Evolutionary conservation across 1,140 invertebrate genomes (phyloP).

Genomic region (Neodiprion fabricii): DNA sequence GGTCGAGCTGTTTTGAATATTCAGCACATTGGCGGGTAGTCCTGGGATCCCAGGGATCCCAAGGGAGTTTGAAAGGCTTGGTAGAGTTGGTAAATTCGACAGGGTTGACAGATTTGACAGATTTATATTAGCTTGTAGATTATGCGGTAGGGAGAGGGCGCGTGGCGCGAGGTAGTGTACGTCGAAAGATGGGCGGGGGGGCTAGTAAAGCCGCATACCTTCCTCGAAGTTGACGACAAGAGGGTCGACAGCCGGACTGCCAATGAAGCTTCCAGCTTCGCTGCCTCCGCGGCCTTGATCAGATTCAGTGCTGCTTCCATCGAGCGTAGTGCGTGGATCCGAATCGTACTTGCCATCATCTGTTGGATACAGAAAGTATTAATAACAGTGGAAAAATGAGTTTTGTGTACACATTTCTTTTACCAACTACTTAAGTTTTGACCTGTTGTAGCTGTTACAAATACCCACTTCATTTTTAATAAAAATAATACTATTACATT

Average conservation of each 20-base stretch:
- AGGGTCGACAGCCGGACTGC: slow-evolving; percentile 66
- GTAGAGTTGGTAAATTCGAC: slow-evolving; percentile 25
- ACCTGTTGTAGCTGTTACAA: too few relatives aligned
- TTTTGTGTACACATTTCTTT: too few relatives aligned
- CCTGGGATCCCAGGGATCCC: slow-evolving; percentile 22
- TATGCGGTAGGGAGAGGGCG: slow-evolving; percentile 53
- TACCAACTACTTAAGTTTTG: too few relatives aligned
- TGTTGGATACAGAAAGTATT: slow-evolving; percentile 21
- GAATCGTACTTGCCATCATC: slow-evolving; percentile 53
- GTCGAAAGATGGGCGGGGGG: slow-evolving; percentile 60
- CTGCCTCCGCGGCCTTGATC: slow-evolving; percentile 57
- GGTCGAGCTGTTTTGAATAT: slow-evolving; percentile 39
- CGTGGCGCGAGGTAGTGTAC: slow-evolving; percentile 61
- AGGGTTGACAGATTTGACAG: slow-evolving; percentile 44
- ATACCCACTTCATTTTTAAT: too few relatives aligned
- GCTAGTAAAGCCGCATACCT: slow-evolving; percentile 78
- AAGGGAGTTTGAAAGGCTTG: slow-evolving; percentile 37
- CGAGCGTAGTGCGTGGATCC: background rate
- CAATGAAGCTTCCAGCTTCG: slow-evolving; percentile 57
- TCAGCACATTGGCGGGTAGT: slow-evolving; percentile 12
- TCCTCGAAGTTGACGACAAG: slow-evolving; percentile 79
- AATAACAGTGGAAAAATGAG: slow-evolving; percentile 15
- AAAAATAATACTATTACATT: too few relatives aligned
- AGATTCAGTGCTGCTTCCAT: slow-evolving; percentile 53
- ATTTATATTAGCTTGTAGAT: slow-evolving; percentile 52